Percentiles rank a stretch among this genome's conserved stretches.
Evolutionary conservation across 2,888 invertebrate genomes (phyloP).

Genomic region (Hirtodrosophila confusa): DNA sequence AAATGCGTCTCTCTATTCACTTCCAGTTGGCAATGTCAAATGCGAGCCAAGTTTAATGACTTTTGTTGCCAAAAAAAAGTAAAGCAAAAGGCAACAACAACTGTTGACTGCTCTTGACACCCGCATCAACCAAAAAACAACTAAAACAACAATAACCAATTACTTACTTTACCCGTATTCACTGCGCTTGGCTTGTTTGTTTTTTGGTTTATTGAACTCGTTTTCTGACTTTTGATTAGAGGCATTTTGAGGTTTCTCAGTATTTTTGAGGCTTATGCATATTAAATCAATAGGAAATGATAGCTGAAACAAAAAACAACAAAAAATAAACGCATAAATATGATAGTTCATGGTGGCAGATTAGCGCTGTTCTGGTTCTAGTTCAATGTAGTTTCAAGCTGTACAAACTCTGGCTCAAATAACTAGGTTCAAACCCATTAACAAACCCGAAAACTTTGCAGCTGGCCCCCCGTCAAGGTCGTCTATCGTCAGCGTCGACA

Average conservation of each 20-base stretch:
- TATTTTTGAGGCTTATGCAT: conserved; percentile 41
- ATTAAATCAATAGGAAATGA: conserved; percentile 51
- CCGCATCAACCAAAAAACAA: conserved; percentile 45
- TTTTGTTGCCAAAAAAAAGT: conserved; percentile 41
- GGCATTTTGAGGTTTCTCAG: conserved; percentile 49
- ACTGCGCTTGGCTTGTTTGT: conserved; percentile 54
- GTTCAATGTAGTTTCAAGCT: conserved; percentile 35
- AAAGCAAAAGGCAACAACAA: conserved; percentile 2
- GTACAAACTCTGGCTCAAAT: conserved; percentile 22
- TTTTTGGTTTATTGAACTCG: conserved; percentile 69
- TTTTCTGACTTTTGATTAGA: conserved; percentile 68
- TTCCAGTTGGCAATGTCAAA: conserved; percentile 71
- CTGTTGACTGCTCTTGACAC: conserved; percentile 70
- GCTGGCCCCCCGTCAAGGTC: conserved; percentile 43
- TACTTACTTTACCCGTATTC: conserved; percentile 24
- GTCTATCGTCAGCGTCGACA: conserved; percentile 14
- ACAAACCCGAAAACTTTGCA: conserved; percentile 31
- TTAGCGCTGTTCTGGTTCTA: conserved; percentile 31
- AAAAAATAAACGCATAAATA: conserved; percentile 2
- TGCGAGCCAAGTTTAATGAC: conserved; percentile 74
- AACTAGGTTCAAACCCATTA: conserved; percentile 40
- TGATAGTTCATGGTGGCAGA: conserved; percentile 44
- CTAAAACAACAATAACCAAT: conserved; percentile 32
- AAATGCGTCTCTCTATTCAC: conserved; percentile 41
- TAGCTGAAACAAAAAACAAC: conserved; percentile 10